Percentiles rank a stretch among this genome's conserved stretches.
phyloP scores from a whole-genome alignment of 2,888 invertebrate species.

The Sipha maydis region DNA sequence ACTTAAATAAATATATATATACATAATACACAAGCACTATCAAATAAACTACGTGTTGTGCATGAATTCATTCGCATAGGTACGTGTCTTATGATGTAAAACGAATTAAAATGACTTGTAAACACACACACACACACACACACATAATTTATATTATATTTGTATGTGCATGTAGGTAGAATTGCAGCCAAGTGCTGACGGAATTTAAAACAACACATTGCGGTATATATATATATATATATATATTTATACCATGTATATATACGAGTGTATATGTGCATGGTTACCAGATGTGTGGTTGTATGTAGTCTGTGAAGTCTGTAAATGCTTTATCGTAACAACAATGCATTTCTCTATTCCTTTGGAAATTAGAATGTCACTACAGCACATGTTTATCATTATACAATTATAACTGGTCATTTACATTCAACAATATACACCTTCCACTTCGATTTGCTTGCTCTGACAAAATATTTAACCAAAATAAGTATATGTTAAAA shows the following conservation, averaged over 20 bases:
- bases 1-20: too few relatives aligned
- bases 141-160: not conserved
- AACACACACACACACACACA: not conserved
- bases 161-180: not conserved
- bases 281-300: constrained; percentile 43
- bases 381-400: not conserved
- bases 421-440: too few relatives aligned
- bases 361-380: not conserved
- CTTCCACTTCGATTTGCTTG: too few relatives aligned
- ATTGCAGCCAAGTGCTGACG: not conserved
- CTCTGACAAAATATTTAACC: too few relatives aligned
- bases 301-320: not conserved
- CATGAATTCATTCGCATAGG: not conserved
- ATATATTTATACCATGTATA: not conserved
- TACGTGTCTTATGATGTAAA: not conserved
- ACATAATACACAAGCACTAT: not conserved
- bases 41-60: not conserved
- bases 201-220: not conserved
- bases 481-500: too few relatives aligned
- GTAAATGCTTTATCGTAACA: not conserved
- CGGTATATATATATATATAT: not conserved
- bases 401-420: too few relatives aligned
- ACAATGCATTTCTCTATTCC: not conserved
- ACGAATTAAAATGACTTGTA: not conserved
- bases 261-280: not conserved